Evolutionary conservation across 2,888 invertebrate species (phyloP).

Genomic region (Laothoe populi): DNA sequence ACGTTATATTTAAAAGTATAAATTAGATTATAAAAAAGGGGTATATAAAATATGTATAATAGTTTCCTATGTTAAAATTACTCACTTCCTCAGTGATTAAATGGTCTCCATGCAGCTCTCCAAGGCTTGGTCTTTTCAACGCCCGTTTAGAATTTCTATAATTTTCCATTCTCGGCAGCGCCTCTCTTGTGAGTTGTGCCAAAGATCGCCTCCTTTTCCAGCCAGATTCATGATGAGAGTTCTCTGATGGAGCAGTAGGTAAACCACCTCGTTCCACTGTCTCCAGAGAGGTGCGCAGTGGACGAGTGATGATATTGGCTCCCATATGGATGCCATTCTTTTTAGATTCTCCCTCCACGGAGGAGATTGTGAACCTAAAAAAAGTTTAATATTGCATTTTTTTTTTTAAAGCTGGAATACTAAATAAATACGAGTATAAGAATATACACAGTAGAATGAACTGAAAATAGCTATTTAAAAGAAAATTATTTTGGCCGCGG

Average conservation of each 20-base stretch:
- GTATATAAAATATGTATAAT: background rate
- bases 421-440: too few species aligned
- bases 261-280: constrained; percentile 58
- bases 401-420: too few species aligned
- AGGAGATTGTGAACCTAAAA: constrained; percentile 70
- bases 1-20: too few species aligned
- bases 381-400: too few species aligned
- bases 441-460: too few species aligned
- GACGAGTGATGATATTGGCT: constrained; percentile 73
- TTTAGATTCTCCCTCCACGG: constrained; percentile 69
- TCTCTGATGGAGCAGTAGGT: constrained; percentile 58
- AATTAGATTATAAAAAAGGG: too few species aligned
- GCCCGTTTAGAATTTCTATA: constrained; percentile 92
- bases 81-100: constrained; percentile 74
- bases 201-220: constrained; percentile 84
- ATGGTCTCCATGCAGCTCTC: constrained; percentile 90
- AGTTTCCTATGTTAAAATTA: constrained; percentile 18
- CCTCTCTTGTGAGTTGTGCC: constrained; percentile 90
- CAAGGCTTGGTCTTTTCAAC: constrained; percentile 92
- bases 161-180: constrained; percentile 92
- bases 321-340: constrained; percentile 79
- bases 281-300: constrained; percentile 68
- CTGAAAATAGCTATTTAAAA: too few species aligned
- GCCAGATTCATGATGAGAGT: constrained; percentile 75
- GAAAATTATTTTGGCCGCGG: too few species aligned